phyloP scores from a whole-genome alignment of 1,140 invertebrate genomes.

The Lerema accius region DNA sequence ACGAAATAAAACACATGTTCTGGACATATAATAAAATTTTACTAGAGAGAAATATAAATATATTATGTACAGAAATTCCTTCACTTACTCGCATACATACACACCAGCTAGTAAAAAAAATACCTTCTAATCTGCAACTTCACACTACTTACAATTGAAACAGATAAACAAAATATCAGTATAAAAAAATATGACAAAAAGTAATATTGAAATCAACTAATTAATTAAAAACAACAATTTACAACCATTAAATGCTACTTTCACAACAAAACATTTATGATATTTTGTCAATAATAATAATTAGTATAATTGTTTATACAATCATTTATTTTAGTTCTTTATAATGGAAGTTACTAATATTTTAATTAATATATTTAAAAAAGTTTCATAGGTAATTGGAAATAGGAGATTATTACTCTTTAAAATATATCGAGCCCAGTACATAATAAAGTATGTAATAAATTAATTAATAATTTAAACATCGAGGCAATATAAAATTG shows the following conservation, averaged over 20 bases:
- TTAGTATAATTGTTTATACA: too few species aligned
- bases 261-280: conserved; percentile 21
- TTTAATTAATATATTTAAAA: too few species aligned
- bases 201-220: too few species aligned
- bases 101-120: conserved; percentile 31
- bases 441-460: too few species aligned
- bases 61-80: conserved; percentile 33
- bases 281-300: too few species aligned
- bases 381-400: too few species aligned
- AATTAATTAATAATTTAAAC: too few species aligned
- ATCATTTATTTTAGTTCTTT: too few species aligned
- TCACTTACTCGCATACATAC: conserved; percentile 29
- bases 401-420: too few species aligned
- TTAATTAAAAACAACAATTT: conserved; percentile 2
- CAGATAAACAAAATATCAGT: conserved; percentile 14
- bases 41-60: conserved; percentile 35
- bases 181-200: neutral
- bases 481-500: too few species aligned
- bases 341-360: too few species aligned
- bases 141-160: conserved; percentile 26
- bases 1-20: conserved; percentile 12
- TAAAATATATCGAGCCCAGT: too few species aligned
- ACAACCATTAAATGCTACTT: conserved; percentile 20
- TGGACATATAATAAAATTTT: conserved; percentile 34
- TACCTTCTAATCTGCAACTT: conserved; percentile 8